phyloP scores from a whole-genome alignment of 2,888 invertebrate species.

The Salpingus planirostris region DNA sequence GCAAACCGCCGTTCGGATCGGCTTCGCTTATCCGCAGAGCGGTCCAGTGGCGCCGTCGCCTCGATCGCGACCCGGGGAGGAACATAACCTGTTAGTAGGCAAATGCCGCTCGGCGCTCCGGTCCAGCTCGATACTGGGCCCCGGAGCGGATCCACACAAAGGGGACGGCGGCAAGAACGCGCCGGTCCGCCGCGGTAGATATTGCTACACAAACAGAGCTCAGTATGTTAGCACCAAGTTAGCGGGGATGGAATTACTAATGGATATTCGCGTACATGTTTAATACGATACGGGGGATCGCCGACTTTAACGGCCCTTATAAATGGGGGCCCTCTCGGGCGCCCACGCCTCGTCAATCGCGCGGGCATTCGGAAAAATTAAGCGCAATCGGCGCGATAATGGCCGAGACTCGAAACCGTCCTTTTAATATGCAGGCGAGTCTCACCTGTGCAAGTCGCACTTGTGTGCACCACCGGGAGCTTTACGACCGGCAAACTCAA shows the following conservation, averaged over 20 bases:
- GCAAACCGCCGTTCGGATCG: conserved; percentile 26
- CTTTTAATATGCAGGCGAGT: no score
- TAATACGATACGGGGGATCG: conserved; percentile 30
- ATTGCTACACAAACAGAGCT: conserved; percentile 35
- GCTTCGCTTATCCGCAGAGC: conserved; percentile 23
- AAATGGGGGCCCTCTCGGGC: no score
- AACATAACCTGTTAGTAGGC: conserved; percentile 34
- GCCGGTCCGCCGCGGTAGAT: conserved; percentile 25
- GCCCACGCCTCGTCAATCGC: no score
- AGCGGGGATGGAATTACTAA: conserved; percentile 36
- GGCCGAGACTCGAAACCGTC: no score
- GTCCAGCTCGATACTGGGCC: conserved; percentile 17
- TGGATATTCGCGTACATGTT: conserved; percentile 35
- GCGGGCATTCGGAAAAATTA: conserved; percentile 11
- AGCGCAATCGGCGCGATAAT: background rate
- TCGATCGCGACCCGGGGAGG: conserved; percentile 4
- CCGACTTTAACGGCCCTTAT: conserved; percentile 30
- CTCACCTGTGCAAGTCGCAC: no score
- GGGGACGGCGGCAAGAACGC: conserved; percentile 15
- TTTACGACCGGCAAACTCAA: no score
- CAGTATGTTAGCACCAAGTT: conserved; percentile 36
- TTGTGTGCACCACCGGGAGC: no score
- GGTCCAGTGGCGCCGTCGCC: conserved; percentile 16
- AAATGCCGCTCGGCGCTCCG: conserved; percentile 25
- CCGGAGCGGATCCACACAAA: conserved; percentile 23